phyloP scores from a whole-genome alignment of 2,888 invertebrate genomes.

The Trypoxylon attenuatum region DNA sequence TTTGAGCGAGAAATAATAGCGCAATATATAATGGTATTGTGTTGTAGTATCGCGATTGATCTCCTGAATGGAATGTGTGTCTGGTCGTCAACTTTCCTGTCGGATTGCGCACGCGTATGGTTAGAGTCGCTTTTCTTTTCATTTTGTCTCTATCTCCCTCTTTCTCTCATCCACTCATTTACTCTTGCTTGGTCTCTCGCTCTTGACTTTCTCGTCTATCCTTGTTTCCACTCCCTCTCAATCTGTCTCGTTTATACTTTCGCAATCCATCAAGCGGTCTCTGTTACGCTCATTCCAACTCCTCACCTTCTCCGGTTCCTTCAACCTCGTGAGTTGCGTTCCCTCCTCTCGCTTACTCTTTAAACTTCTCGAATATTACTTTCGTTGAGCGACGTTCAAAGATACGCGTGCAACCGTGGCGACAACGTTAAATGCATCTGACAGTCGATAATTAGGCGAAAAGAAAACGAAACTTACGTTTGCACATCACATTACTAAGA shows the following conservation, averaged over 20 bases:
- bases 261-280: neutral
- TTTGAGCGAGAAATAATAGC: conserved; percentile 28
- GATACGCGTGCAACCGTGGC: conserved; percentile 34
- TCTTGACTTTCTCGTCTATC: neutral
- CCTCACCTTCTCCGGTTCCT: neutral
- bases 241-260: neutral
- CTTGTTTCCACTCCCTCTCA: neutral
- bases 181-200: neutral
- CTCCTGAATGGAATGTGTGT: conserved; percentile 43
- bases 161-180: too few relatives aligned
- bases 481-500: conserved; percentile 60
- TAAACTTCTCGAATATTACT: neutral
- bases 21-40: too few relatives aligned
- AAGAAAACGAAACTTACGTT: conserved; percentile 47
- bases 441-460: conserved; percentile 35
- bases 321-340: neutral
- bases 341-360: conserved; percentile 5
- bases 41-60: conserved; percentile 30
- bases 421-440: conserved; percentile 31
- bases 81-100: conserved; percentile 42
- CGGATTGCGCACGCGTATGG: conserved; percentile 24
- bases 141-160: neutral
- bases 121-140: conserved; percentile 9
- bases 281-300: conserved; percentile 2
- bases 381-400: conserved; percentile 18